Base-by-base conservation (phyloP, 2,797 vertebrate species). In the Clarias pachynema region DNA sequence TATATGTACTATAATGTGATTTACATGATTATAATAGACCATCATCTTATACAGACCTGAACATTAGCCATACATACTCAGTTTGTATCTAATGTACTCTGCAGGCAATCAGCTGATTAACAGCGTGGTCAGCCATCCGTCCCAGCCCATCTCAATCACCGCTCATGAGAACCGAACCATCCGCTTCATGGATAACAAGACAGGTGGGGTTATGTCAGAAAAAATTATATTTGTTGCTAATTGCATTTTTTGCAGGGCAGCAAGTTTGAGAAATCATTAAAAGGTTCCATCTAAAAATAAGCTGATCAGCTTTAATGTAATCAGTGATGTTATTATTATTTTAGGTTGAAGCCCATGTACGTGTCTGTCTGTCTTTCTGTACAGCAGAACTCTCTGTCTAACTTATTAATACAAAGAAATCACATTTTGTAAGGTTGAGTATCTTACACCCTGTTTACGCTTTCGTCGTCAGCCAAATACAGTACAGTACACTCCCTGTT, bases 81-180 rank as follows among this genome's bases (percentile, higher is more conserved):
- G n/a, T 63, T 18, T 69, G 66, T 24, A 4, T 24, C 40, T 3
- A 49, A 4, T 18, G 14, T 14, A 83, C 15, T 77, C 84, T 90
- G 83, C 91, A 97, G 97, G 96, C 80, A 95, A 94, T 22, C 94
- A 95, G 83, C 94, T 97, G 89, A 96, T 98, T 85, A 97, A 98
- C 92, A 94, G 96, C 31, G 96, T 98, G 72, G 96, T 97, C 90
- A 96, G 96, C 84, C 97, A 98, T 89, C 97, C 97, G 0, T 93
- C 91, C 24, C 96, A 97, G 92, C 89, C 97, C 0, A 85, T 98
- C 87, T 96, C 96, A 80, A 95, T 98, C 90, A 97, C 97, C 0
- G 97, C 97, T 72, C 96, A 97, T 0, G 97, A 98, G 1, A 97
- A 98, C 91, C 96, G 96, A 84, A 96, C 95, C 91, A 97, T 98